These are phyloP conservation scores for Pangasius larnaudii DNA, from an alignment of 2,797 vertebrate genomes.

Conservation along the genomic window DNA sequence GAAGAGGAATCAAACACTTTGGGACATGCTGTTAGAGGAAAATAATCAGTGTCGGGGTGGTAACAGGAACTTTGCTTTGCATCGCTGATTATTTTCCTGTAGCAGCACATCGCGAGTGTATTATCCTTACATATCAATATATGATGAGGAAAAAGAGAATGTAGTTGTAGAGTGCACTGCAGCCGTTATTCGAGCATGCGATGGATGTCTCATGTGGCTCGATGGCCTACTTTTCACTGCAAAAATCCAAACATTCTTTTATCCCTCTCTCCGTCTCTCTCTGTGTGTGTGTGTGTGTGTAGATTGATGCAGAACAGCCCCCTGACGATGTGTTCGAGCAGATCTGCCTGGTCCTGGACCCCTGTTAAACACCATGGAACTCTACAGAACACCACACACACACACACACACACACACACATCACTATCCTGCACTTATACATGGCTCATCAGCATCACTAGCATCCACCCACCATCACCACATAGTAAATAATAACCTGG, in stretches of 20 bases:
- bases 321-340: constrained; percentile 87
- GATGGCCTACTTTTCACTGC: constrained; percentile 41
- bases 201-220: constrained; percentile 24
- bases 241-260: constrained; percentile 25
- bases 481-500: background rate
- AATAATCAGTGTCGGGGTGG: background rate
- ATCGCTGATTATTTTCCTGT: background rate
- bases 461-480: constrained; percentile 23
- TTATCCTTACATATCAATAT: background rate
- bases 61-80: too few relatives aligned
- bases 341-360: constrained; percentile 83
- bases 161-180: background rate
- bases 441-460: background rate
- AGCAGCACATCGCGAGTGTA: background rate
- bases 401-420: constrained; percentile 21
- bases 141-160: background rate
- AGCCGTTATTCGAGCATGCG: background rate
- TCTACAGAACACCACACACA: constrained; percentile 26
- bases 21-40: background rate
- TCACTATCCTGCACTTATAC: constrained; percentile 15
- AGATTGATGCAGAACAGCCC: constrained; percentile 89
- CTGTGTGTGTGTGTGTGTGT: constrained; percentile 39
- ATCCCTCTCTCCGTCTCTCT: background rate
- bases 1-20: background rate
- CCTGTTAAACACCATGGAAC: constrained; percentile 67